Evolutionary conservation across 2,113 vertebrate genomes (phyloP), one percentile per base, ranked within the genome.

Genomic region (Pteruthius melanotis): DNA sequence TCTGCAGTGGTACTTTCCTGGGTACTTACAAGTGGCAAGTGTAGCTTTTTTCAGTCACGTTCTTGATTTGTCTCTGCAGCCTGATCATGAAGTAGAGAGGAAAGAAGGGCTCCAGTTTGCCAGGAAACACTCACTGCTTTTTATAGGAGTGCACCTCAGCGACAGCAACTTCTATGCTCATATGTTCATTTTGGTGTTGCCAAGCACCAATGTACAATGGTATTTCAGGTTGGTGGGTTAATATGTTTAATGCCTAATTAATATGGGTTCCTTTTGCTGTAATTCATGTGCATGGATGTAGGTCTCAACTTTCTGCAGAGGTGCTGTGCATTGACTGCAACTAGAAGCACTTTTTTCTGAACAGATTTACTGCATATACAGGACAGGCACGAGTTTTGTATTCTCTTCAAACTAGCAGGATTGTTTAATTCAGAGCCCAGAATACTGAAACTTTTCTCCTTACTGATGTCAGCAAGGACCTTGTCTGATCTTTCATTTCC

Each of bases 81-180:
- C 89, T 45, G 89, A 95, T 26, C 53, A 72, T 28, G 95, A 97
- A 70, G 88, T 97, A 30, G 89, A 96, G 47, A 96, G 92, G 66
- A n/a, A n/a, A n/a, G 97, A 97, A 84, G 97, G 95, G 31, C 94
- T 98, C n/a, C 92, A 95, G 78, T 96, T 97, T 53, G 97, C 97
- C 21, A 91, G 65, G 92, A 97, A 96, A 78, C 95, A 12, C 79
- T 95, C 97, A 0, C 84, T 97, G 94, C 96, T 98, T 47, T 98
- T 97, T 45, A 65, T 96, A 91, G 95, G 97, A 97, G 86, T 42
- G 97, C 74, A 66, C 42, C 30, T 77, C 54, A 45, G 42, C 39
- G 54, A n/a, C 50, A 77, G 26, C 42, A 65, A 1, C n/a, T 23
- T 39, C 4, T 5, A 0, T 9, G 13, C 30, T 39, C 15, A 1